A percentile compares a stretch with the other conserved stretches of the same genome.
These are phyloP conservation scores for Itoplectis maculator DNA, from an alignment of 2,888 invertebrate genomes.

Conservation along the genomic window DNA sequence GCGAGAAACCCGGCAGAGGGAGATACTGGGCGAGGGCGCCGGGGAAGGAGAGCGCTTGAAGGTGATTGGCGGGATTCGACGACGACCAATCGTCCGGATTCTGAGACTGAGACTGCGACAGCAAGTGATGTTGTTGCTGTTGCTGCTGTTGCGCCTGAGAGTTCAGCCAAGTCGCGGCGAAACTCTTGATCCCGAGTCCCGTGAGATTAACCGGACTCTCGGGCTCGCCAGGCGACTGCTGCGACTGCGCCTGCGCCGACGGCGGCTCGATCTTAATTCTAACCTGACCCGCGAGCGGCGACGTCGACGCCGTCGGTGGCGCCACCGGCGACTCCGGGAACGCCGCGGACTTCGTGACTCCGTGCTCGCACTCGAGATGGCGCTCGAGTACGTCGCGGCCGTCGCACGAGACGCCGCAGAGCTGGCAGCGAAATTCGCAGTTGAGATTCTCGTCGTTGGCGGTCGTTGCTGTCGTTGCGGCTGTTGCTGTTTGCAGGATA, in stretches of 20 bases:
- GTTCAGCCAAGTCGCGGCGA: constrained; percentile 79
- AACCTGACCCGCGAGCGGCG: constrained; percentile 66
- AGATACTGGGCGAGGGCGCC: constrained; percentile 82
- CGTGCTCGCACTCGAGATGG: constrained; percentile 81
- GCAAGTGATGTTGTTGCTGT: too few relatives aligned
- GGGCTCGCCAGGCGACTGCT: constrained; percentile 74
- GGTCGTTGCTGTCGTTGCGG: constrained; percentile 63
- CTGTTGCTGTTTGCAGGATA: constrained; percentile 45
- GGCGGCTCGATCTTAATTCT: constrained; percentile 74
- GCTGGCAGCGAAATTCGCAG: constrained; percentile 80
- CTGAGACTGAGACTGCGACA: constrained; percentile 74
- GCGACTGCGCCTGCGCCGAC: constrained; percentile 57
- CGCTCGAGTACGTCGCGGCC: constrained; percentile 76
- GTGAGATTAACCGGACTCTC: constrained; percentile 81
- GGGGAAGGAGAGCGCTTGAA: constrained; percentile 78
- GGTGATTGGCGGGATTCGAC: constrained; percentile 72
- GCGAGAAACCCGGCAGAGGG: constrained; percentile 86
- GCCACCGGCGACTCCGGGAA: constrained; percentile 43
- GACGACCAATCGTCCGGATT: constrained; percentile 66
- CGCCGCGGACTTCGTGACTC: constrained; percentile 53
- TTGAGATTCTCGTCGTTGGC: constrained; percentile 81
- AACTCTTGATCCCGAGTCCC: constrained; percentile 80
- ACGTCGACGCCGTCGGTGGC: constrained; percentile 61
- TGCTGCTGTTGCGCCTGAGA: constrained; percentile 70
- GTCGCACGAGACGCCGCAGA: constrained; percentile 80